Conservation (phyloP, 2,888 invertebrate species). For the Tupiocoris notatus region DNA sequence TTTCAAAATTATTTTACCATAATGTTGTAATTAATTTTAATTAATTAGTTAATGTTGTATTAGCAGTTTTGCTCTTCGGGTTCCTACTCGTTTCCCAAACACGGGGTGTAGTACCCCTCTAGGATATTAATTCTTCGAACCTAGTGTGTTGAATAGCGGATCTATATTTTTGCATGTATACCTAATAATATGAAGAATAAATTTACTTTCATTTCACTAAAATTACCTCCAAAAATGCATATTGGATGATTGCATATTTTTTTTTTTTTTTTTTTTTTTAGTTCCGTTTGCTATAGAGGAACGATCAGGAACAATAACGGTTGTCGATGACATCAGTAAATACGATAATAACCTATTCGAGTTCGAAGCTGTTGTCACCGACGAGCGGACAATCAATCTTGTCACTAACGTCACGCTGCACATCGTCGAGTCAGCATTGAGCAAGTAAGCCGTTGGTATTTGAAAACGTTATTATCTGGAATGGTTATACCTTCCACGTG, state of each 20-base stretch:
- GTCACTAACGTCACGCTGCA: constrained; percentile 82
- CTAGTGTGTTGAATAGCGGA: too few relatives aligned
- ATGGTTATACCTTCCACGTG: too few relatives aligned
- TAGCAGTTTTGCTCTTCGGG: too few relatives aligned
- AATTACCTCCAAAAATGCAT: too few relatives aligned
- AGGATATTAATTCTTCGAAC: too few relatives aligned
- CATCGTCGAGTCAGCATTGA: constrained; percentile 66
- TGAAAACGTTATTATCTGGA: not conserved
- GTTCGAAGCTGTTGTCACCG: constrained; percentile 78
- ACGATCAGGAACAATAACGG: constrained; percentile 80
- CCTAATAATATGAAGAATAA: not conserved
- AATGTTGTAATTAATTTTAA: too few relatives aligned
- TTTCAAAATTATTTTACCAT: too few relatives aligned
- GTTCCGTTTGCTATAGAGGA: constrained; percentile 92
- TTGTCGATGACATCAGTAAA: constrained; percentile 71
- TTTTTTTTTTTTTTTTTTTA: constrained; percentile 55
- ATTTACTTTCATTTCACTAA: not conserved
- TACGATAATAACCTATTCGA: constrained; percentile 69
- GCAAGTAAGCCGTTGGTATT: constrained; percentile 54
- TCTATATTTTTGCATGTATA: too few relatives aligned
- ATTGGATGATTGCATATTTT: too few relatives aligned
- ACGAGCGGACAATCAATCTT: constrained; percentile 65
- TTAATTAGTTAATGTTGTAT: too few relatives aligned
- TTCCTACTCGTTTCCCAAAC: too few relatives aligned
- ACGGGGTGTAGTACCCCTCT: too few relatives aligned